Base-by-base conservation (phyloP, 2,888 invertebrate species). In the Xylota sylvarum region DNA sequence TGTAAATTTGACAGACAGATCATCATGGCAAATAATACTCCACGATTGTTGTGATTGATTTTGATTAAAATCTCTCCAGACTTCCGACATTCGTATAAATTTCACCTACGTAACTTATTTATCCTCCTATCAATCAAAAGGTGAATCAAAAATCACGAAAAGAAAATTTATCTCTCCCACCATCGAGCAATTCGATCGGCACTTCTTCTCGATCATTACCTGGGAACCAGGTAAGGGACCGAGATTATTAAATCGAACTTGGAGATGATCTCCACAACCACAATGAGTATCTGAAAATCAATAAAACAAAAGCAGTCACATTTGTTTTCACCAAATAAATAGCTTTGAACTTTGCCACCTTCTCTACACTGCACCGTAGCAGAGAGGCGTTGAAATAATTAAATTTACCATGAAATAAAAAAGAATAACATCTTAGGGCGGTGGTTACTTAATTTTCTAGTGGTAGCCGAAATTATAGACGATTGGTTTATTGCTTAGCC, bases 291-390 rank as follows among this genome's bases (percentile, higher is more conserved):
- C 27, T 62, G 27, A 1, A 30, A 27, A 37, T 35, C 37, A 32
- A 67, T 14, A 27, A 40, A 52, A 40, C 9, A 19, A 30, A 17
- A 46, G 5, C 9, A 5, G 5, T 55, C 32, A 14, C 64, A 32
- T 14, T 48, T 14, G 52, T 55, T 64, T 6, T 43, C 17, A 48
- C 32, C 32, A 46, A 19, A 46, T 46, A 56, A 64, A 79, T 58
- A 46, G 10, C 32, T 74, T 60, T 74, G 80, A 80, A 65, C 80
- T 74, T 58, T 80, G 72, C 23, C 55, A 46, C 35, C 48, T 56
- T 76, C 37, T 30, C 27, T 27, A 35, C 27, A n/a, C 17, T 19
- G 14, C 19, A 14, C 12, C n/a, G 30, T 23, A 65, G 27, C 7
- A 14, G 10, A 14, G 27, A 30, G 10, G 14, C 55, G 35, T 4